Evolutionary conservation across 2,888 invertebrate species (phyloP).

Genomic region (Leucania comma): DNA sequence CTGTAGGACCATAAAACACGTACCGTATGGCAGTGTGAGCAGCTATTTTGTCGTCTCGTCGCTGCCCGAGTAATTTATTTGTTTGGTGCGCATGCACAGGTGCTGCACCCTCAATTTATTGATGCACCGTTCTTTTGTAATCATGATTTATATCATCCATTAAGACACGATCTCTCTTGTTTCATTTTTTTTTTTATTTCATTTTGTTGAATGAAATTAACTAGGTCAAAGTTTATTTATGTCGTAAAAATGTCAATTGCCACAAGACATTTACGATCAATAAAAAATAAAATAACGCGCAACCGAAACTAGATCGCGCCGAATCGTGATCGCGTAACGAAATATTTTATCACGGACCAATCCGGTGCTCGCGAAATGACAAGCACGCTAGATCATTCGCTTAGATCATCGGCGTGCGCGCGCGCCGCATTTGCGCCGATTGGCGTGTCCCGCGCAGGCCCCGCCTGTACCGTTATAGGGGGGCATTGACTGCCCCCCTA

Average conservation of each 20-base stretch:
- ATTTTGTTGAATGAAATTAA: conserved; percentile 62
- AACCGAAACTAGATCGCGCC: conserved; percentile 81
- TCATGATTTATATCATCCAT: conserved; percentile 63
- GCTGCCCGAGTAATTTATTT: conserved; percentile 80
- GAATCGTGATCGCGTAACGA: conserved; percentile 76
- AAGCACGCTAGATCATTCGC: conserved; percentile 89
- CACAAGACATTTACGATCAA: conserved; percentile 71
- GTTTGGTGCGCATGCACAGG: conserved; percentile 73
- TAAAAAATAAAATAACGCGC: conserved; percentile 69
- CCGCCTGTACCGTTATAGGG: conserved; percentile 90
- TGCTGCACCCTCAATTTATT: conserved; percentile 71
- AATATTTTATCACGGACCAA: conserved; percentile 84
- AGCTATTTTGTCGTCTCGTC: conserved; percentile 80
- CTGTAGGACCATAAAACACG: conserved; percentile 82
- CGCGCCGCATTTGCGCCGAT: conserved; percentile 83
- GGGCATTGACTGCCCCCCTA: conserved; percentile 86
- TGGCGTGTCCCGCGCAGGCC: conserved; percentile 85
- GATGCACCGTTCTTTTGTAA: conserved; percentile 64
- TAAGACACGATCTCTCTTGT: conserved; percentile 45
- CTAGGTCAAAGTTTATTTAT: conserved; percentile 79
- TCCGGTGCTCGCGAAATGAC: conserved; percentile 88
- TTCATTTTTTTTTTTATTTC: conserved; percentile 46
- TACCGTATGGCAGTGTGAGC: conserved; percentile 79
- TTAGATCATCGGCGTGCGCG: conserved; percentile 84
- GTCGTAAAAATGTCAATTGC: conserved; percentile 71